A percentile compares a stretch with the other conserved stretches of the same genome.
Evolutionary conservation across 2,797 vertebrate genomes (phyloP).

Genomic region (Pagetopsis macropterus): DNA sequence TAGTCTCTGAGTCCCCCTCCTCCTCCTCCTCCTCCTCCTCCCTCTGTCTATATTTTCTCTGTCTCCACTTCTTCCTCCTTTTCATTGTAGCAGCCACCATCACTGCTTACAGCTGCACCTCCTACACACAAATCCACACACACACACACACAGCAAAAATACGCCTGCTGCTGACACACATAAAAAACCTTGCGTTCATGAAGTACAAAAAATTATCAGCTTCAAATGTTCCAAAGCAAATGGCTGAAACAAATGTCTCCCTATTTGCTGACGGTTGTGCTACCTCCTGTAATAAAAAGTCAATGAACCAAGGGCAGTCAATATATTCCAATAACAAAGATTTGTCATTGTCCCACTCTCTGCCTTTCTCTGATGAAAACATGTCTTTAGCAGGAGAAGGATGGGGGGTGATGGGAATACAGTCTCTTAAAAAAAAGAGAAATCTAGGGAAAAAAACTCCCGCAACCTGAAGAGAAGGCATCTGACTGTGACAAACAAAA

Average conservation of each 20-base stretch:
- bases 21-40: conserved; percentile 19
- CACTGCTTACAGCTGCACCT: conserved; percentile 60
- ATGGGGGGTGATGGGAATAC: conserved; percentile 38
- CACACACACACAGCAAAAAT: conserved; percentile 10
- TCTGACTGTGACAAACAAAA: conserved; percentile 82
- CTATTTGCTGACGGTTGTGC: conserved; percentile 85
- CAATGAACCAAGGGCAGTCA: conserved; percentile 89
- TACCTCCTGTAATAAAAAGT: conserved; percentile 94
- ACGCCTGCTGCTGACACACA: conserved; percentile 68
- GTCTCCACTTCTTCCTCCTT: conserved; percentile 59
- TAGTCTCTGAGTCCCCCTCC: conserved; percentile 42
- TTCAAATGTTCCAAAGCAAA: conserved; percentile 84
- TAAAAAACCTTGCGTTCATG: conserved; percentile 48
- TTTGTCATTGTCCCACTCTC: conserved; percentile 76
- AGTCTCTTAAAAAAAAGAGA: conserved; percentile 61
- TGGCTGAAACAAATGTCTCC: conserved; percentile 83
- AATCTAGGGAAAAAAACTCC: conserved; percentile 67
- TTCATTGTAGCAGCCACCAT: conserved; percentile 47
- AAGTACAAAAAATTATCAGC: conserved; percentile 80
- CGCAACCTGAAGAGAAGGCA: conserved; percentile 73
- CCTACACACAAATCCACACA: conserved; percentile 53
- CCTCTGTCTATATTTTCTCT: conserved; percentile 29
- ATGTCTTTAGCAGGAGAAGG: conserved; percentile 64
- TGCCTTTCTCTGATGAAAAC: conserved; percentile 71
- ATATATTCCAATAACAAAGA: conserved; percentile 87